phyloP scores from a whole-genome alignment of 2,888 invertebrate genomes.

The Conops quadrifasciatus region DNA sequence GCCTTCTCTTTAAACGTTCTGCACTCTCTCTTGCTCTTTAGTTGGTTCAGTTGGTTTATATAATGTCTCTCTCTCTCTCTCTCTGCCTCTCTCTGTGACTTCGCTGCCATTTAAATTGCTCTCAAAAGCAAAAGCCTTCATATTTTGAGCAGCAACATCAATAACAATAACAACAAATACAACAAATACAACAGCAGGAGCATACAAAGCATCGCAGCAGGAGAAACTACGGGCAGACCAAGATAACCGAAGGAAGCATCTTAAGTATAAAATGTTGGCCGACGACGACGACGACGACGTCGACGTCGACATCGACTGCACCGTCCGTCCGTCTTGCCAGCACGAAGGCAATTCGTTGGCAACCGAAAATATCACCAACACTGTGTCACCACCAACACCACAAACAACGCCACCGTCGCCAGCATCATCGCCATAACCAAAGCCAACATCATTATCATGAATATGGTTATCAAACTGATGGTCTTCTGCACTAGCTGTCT shows the following conservation, averaged over 20 bases:
- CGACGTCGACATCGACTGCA: neutral
- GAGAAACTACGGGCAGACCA: neutral
- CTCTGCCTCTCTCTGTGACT: conserved; percentile 8
- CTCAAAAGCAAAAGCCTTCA: conserved; percentile 58
- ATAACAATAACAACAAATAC: conserved; percentile 8
- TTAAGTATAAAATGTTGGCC: conserved; percentile 15
- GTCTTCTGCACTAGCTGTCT: neutral
- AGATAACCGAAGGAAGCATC: neutral
- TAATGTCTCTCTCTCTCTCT: neutral
- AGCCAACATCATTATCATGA: conserved; percentile 3
- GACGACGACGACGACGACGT: no score
- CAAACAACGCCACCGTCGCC: neutral
- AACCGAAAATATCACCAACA: conserved; percentile 29
- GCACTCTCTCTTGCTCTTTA: conserved; percentile 29
- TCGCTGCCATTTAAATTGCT: conserved; percentile 20
- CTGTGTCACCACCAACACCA: conserved; percentile 21
- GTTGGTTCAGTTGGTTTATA: neutral
- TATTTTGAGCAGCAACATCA: conserved; percentile 21
- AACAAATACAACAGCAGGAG: conserved; percentile 6
- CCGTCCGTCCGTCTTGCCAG: conserved; percentile 20
- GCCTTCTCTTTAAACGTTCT: conserved; percentile 7
- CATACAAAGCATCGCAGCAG: no score
- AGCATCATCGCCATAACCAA: conserved; percentile 9
- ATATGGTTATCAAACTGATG: conserved; percentile 5
- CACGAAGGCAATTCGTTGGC: conserved; percentile 29